These are phyloP conservation scores for Caenorhabditis sp. DNA, from an alignment of 2,888 invertebrate genomes.

Conservation along the genomic window DNA sequence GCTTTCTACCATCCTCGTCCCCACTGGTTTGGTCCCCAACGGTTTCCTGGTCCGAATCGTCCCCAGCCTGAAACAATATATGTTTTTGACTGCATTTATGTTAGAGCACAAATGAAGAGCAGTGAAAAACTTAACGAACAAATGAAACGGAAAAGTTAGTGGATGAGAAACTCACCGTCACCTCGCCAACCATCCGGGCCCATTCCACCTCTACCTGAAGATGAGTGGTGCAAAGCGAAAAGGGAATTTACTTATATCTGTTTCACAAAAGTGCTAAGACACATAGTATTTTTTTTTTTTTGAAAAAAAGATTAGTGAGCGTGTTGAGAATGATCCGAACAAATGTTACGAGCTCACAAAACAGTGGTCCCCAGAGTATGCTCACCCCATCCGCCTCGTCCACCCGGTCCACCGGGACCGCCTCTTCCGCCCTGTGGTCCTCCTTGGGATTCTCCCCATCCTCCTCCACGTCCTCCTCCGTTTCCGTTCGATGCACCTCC, in stretches of 20 bases:
- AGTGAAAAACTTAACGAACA: neutral
- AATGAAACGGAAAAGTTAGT: neutral
- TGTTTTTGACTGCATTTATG: too few species aligned
- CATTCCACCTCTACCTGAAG: slow-evolving; percentile 11
- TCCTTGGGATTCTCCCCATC: neutral
- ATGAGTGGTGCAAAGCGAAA: neutral
- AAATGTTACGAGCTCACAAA: neutral
- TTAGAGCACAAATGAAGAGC: too few species aligned
- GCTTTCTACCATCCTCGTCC: slow-evolving; percentile 39
- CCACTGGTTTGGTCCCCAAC: slow-evolving; percentile 44
- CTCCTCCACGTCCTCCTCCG: slow-evolving; percentile 11
- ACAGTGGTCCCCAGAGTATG: too few species aligned
- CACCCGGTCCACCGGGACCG: slow-evolving; percentile 21
- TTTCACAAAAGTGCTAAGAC: too few species aligned
- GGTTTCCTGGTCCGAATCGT: slow-evolving; percentile 35
- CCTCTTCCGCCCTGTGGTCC: slow-evolving; percentile 4
- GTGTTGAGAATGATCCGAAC: too few species aligned
- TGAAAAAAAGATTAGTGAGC: too few species aligned
- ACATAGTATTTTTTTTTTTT: too few species aligned
- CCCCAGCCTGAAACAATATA: slow-evolving; percentile 39
- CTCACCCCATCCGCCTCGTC: slow-evolving; percentile 24
- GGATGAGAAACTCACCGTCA: slow-evolving; percentile 13
- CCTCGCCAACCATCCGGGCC: slow-evolving; percentile 26
- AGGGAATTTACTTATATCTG: neutral
- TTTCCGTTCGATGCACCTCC: too few species aligned